Evolutionary conservation across 1,140 invertebrate species (phyloP), one percentile per base, ranked within the genome.

Genomic region (Calephelis nemesis): DNA sequence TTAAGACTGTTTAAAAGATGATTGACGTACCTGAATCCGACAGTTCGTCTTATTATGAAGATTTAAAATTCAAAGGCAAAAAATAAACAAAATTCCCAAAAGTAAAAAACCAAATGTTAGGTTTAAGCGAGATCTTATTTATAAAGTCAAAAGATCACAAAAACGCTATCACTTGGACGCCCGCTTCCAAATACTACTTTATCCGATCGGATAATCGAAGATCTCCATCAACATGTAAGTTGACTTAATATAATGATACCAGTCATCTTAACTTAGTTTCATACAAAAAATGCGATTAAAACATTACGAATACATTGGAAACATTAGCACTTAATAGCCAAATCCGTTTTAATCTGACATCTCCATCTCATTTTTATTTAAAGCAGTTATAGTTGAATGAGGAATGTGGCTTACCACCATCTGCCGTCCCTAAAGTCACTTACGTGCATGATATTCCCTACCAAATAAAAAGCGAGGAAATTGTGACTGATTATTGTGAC

Each of bases 231-330:
- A 58, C 19, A 58, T 58, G 13, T 58, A 30, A 19, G 30, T 58
- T 58, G 15, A 4, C 52, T 58, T 11, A 58, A 58, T 11, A 58
- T 58, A 58, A 58, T 58, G 52, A 58, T 58, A 54, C 10, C 52
- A 39, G 52, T 39, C 19, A 58, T 58, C 52, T 58, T 39, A 58
- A 30, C 52, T 39, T 10, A 19, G 19, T 30, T 58, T 1, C 0
- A 12, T 58, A 6, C 5, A 58, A 58, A 30, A 39, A 10, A 39
- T 11, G 10, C 30, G 10, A 39, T 58, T 39, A 45, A 45, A 45
- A 45, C 6, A 58, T 39, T 58, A 54, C 50, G 4, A 45, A 9
- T 19, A 30, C 15, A 30, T 30, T 54, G 7, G 19, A 19, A 54
- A 30, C 15, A 54, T 30, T 54, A 54, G 42, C 6, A 45, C 10